Evolutionary conservation across 2,888 invertebrate species (phyloP).

Genomic region (Heliconius ismenius): DNA sequence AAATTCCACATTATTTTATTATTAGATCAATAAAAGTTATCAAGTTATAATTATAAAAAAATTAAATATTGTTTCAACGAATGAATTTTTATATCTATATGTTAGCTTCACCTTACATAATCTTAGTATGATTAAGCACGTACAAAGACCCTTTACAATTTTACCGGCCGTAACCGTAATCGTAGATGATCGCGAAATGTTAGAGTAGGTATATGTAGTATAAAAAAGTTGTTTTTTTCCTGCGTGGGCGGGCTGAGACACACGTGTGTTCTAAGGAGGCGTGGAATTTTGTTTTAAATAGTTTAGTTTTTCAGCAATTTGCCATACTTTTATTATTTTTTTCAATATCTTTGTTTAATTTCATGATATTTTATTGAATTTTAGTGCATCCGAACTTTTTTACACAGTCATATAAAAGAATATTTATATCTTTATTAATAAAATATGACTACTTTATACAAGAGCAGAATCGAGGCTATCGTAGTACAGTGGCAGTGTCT

Average conservation of each 20-base stretch:
- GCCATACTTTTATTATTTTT: neutral
- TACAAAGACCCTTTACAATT: slow-evolving; percentile 30
- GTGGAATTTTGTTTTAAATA: neutral
- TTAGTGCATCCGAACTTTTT: no score
- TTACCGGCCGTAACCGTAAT: slow-evolving; percentile 33
- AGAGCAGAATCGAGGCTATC: no score
- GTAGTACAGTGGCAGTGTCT: no score
- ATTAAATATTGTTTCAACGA: no score
- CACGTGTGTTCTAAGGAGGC: slow-evolving; percentile 7
- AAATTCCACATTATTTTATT: no score
- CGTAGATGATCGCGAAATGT: slow-evolving; percentile 33
- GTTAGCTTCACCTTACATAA: neutral
- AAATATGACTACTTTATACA: no score
- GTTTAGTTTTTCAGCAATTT: neutral
- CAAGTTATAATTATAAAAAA: no score
- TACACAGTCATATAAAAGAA: no score
- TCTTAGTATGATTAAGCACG: slow-evolving; percentile 21
- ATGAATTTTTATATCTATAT: neutral
- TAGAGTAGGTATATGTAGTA: slow-evolving; percentile 22
- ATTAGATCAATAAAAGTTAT: no score
- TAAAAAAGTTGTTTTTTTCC: slow-evolving; percentile 34
- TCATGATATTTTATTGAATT: neutral
- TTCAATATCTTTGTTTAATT: neutral
- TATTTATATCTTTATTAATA: no score
- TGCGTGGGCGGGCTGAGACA: slow-evolving; percentile 29